A percentile compares a stretch with the other conserved stretches of the same genome.
These are phyloP conservation scores for Platycheirus rosarum DNA, from an alignment of 2,888 invertebrate species.

Conservation along the genomic window DNA sequence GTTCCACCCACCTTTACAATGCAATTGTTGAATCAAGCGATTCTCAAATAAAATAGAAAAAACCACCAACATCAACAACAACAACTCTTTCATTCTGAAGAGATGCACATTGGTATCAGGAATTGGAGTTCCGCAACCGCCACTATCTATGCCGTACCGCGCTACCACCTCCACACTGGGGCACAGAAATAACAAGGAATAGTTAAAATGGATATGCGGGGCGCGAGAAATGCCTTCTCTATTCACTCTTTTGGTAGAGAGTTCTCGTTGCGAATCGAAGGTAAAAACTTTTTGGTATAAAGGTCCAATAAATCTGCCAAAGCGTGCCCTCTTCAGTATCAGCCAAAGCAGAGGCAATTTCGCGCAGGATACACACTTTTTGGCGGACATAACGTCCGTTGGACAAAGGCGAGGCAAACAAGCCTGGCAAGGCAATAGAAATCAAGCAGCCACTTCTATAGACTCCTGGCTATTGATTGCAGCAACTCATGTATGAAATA, in stretches of 20 bases:
- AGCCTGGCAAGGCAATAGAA: constrained; percentile 27
- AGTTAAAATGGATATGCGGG: constrained; percentile 16
- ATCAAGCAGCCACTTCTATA: constrained; percentile 43
- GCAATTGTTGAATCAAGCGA: constrained; percentile 70
- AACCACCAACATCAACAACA: constrained; percentile 70
- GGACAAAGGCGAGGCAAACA: constrained; percentile 17
- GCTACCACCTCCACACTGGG: constrained; percentile 1
- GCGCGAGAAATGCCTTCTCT: constrained; percentile 38
- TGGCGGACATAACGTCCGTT: constrained; percentile 36
- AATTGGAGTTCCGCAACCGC: constrained; percentile 49
- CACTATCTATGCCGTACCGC: constrained; percentile 29
- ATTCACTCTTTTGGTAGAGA: constrained; percentile 46
- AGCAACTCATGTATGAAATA: constrained; percentile 80
- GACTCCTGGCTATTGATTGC: constrained; percentile 76
- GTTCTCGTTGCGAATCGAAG: constrained; percentile 50
- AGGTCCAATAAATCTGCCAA: constrained; percentile 61
- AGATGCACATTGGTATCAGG: constrained; percentile 33
- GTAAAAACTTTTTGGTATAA: constrained; percentile 61
- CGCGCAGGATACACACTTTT: constrained; percentile 69
- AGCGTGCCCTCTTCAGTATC: constrained; percentile 23
- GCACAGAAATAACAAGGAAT: constrained; percentile 59
- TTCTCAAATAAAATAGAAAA: constrained; percentile 44
- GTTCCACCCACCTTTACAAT: constrained; percentile 7
- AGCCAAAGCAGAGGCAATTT: constrained; percentile 56
- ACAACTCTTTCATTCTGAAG: constrained; percentile 5